Base-by-base conservation (phyloP, 2,888 invertebrate genomes). In the Atethmia centrago region DNA sequence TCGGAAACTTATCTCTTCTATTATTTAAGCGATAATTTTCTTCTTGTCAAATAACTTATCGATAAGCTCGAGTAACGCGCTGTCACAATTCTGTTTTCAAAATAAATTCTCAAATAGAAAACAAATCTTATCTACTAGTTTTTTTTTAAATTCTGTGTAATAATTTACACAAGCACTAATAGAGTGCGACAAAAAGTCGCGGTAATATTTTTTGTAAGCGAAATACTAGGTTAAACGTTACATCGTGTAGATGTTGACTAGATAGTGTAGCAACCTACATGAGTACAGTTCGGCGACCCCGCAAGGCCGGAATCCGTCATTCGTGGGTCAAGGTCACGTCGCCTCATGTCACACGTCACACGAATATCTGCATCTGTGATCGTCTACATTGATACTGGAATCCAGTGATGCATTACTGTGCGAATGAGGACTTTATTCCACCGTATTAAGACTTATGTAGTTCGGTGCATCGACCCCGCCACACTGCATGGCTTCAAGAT, bases 221-320 rank as follows among this genome's bases (percentile, higher is more conserved):
- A 66, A 82, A 79, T 82, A 80, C 86, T 87, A 80, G 85, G 85
- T 85, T 87, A 87, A 87, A 83, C 74, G 85, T 75, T 82, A 74
- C 84, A 83, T 80, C 86, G 83, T 87, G 87, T 85, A 87, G 88
- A 90, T 89, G 91, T 89, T 87, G 87, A 88, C 91, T 92, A 92
- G 92, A 93, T 92, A 89, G 86, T 88, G 88, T 90, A 86, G 88
- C 90, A 90, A 92, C 91, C 90, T 88, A 92, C 89, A 90, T 91
- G n/a, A n/a, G 90, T 89, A 87, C 84, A 90, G 92, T 92, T 93
- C 94, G 90, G 87, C 91, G 95, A 95, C 94, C 95, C 90, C 93
- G 89, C 96, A 96, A 96, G 96, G 96, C 95, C 95, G 95, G 92
- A 92, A 95, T 95, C 92, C 93, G 95, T 96, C 95, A 96, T 94